Percentiles rank a stretch among this genome's conserved stretches.
phyloP scores from a whole-genome alignment of 1,140 invertebrate species.

The Drosophila seguyi region DNA sequence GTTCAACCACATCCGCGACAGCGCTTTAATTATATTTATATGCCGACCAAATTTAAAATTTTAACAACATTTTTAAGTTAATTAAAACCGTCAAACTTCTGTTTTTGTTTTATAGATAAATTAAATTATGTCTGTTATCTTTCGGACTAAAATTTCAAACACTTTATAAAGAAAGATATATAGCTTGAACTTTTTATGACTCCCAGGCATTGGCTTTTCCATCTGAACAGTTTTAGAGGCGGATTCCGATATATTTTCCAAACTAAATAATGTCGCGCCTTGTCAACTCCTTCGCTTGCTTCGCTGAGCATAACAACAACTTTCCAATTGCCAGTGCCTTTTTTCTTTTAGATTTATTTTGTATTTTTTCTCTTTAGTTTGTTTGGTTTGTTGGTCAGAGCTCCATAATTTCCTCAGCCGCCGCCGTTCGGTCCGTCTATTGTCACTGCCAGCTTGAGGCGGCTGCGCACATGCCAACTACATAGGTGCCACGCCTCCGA shows the following conservation, averaged over 20 bases:
- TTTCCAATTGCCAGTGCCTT: slow-evolving; percentile 67
- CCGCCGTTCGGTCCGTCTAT: slow-evolving; percentile 45
- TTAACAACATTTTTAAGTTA: neutral
- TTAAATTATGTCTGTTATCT: neutral
- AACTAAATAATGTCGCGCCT: slow-evolving; percentile 11
- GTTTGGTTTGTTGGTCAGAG: slow-evolving; percentile 60
- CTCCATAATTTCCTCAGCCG: slow-evolving; percentile 70
- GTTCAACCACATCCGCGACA: slow-evolving; percentile 1
- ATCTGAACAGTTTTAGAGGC: neutral
- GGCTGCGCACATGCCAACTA: slow-evolving; percentile 61
- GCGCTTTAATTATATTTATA: neutral
- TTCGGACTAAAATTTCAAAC: neutral
- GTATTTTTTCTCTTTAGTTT: slow-evolving; percentile 9
- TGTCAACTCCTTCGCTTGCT: slow-evolving; percentile 41
- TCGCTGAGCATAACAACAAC: slow-evolving; percentile 69
- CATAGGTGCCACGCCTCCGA: slow-evolving; percentile 54
- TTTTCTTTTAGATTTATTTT: slow-evolving; percentile 14
- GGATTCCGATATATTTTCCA: slow-evolving; percentile 13
- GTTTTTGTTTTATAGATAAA: neutral
- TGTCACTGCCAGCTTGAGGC: slow-evolving; percentile 56
- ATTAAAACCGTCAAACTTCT: neutral
- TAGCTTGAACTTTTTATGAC: too few species aligned
- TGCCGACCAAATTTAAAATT: neutral
- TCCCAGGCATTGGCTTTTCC: neutral
- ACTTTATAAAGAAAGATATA: neutral